Evolutionary conservation across 2,888 invertebrate species (phyloP), one percentile per base, ranked within the genome.

Genomic region (Phasia obesa): DNA sequence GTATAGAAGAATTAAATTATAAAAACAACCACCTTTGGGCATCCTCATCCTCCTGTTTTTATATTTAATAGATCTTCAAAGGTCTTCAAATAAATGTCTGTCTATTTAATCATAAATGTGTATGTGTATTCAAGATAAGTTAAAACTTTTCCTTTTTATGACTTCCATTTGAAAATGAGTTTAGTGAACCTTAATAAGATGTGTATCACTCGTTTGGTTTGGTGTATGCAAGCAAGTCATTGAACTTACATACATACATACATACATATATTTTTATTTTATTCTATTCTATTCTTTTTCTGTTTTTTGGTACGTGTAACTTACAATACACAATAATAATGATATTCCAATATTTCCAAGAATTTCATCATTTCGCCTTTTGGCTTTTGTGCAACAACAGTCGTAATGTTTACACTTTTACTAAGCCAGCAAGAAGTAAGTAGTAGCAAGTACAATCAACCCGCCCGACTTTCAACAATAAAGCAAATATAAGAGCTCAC

Each of bases 111-210:
- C 62, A 25, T 62, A 27, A 55, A 19, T 60, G 17, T 19, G 0
- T 49, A n/a, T 25, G 15, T 53, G 4, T 69, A 11, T 59, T 21
- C 31, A 47, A 55, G 42, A 53, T 44, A 77, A 55, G 25, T 55
- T 38, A 31, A 47, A 81, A 77, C 81, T 81, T 81, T 81, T 81
- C 77, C 81, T 81, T 81, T 81, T 81, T 69, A 69, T 73, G 73
- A 62, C 47, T 47, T 73, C 60, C 57, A 57, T 35, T 47, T n/a
- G 13, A 53, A 67, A 81, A 77, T 77, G 69, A 73, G 81, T 81
- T 81, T 77, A 81, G 35, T 77, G 77, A 77, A 81, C 81, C 47
- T 77, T 62, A 51, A 17, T 59, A 44, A 31, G 53, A 0, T 55
- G n/a, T 44, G 21, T 38, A 17, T 38, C n/a, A n/a, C n/a, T n/a